These are phyloP conservation scores for Ctenodactylus gundi DNA, from an alignment of 2,113 vertebrate species.

Conservation along the genomic window DNA sequence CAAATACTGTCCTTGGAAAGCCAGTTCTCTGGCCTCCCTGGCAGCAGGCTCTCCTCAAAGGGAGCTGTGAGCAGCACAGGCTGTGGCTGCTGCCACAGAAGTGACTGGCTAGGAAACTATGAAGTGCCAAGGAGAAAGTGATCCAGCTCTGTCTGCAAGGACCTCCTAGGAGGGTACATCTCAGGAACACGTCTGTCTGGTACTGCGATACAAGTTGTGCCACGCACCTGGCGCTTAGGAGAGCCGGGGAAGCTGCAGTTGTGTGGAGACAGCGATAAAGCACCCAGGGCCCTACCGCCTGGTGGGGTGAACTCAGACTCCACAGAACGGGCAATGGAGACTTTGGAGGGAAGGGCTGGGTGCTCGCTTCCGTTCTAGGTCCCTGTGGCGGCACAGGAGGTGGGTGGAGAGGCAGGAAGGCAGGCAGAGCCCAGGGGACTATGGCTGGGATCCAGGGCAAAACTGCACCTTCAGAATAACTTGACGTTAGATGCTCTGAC, in stretches of 20 bases:
- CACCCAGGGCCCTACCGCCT: accelerated
- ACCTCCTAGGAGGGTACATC: neutral
- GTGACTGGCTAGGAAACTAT: neutral
- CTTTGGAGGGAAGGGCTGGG: neutral
- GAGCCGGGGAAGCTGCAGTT: neutral
- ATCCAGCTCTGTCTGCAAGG: neutral
- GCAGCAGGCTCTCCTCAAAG: neutral
- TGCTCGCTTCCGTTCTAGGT: neutral
- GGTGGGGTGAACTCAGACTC: neutral
- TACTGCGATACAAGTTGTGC: neutral
- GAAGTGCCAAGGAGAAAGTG: neutral
- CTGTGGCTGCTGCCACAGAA: neutral
- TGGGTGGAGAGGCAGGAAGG: neutral
- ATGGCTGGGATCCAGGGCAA: neutral
- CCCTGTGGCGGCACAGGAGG: neutral
- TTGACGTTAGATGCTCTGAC: neutral
- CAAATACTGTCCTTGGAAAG: neutral
- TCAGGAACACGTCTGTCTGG: neutral
- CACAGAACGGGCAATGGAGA: neutral
- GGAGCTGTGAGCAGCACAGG: accelerated
- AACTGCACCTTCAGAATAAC: neutral
- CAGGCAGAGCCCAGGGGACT: neutral
- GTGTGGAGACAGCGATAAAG: neutral
- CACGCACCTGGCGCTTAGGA: neutral
- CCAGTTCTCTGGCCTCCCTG: neutral